Evolutionary conservation across 2,797 vertebrate species (phyloP).

Genomic region (Tarsius wallacei): DNA sequence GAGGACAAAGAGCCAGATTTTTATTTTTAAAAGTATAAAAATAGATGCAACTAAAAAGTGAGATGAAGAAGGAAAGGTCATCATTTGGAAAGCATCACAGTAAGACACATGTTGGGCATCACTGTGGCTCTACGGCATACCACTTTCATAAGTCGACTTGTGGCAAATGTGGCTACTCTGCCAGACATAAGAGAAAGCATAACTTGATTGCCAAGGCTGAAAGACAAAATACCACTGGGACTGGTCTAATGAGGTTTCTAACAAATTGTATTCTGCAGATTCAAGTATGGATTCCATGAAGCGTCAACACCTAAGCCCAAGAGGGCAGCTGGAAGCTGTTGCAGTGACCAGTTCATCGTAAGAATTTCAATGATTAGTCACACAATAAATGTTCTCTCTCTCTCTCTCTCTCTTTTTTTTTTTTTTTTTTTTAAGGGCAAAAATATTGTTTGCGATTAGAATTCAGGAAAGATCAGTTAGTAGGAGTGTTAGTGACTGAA

Average conservation of each 20-base stretch:
- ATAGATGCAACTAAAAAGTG: not conserved
- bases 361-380: not conserved
- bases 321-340: not conserved
- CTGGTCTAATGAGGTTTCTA: not conserved
- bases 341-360: not conserved
- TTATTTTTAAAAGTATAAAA: slow-evolving; percentile 30
- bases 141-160: not conserved
- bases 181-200: not conserved
- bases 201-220: not conserved
- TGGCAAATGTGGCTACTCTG: not conserved
- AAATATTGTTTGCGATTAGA: not conserved
- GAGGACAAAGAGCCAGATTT: not conserved
- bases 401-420: too few relatives aligned
- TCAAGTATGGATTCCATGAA: not conserved
- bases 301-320: not conserved
- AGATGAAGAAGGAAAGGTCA: not conserved
- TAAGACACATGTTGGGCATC: not conserved
- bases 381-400: not conserved
- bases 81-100: not conserved
- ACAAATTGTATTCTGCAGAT: not conserved
- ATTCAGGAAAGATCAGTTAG: not conserved
- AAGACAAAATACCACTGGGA: not conserved
- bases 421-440: not conserved
- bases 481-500: not conserved
- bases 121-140: not conserved